A percentile compares a stretch with the other conserved stretches of the same genome.
Evolutionary conservation across 2,797 vertebrate species (phyloP).

Genomic region (Gallinago stenura): DNA sequence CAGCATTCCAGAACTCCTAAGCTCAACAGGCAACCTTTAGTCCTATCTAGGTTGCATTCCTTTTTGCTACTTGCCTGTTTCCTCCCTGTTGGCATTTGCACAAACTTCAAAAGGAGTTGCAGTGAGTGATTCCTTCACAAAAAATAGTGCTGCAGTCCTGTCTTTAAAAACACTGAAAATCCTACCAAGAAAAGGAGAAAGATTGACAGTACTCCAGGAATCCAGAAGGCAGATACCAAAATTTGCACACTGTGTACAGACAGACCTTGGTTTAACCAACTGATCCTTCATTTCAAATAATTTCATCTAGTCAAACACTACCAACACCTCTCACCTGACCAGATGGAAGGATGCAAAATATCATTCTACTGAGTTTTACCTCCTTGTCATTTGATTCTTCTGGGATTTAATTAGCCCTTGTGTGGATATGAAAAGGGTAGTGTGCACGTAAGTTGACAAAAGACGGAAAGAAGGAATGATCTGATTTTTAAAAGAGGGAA

Average conservation of each 20-base stretch:
- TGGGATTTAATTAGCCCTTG: background rate
- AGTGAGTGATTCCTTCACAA: background rate
- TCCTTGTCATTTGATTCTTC: background rate
- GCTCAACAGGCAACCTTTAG: background rate
- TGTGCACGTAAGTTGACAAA: background rate
- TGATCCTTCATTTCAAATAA: background rate
- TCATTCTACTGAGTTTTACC: background rate
- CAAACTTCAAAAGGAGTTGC: background rate
- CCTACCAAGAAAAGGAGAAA: background rate
- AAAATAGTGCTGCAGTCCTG: background rate
- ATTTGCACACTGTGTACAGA: background rate
- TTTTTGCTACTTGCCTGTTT: background rate
- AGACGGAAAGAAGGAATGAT: background rate
- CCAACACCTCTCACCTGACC: background rate
- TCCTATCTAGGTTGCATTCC: background rate
- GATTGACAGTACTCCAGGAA: background rate
- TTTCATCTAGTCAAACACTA: background rate
- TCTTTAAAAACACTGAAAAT: background rate
- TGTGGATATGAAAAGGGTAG: background rate
- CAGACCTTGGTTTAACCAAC: background rate
- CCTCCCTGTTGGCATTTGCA: background rate
- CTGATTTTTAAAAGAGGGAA: background rate
- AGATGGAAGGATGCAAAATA: background rate
- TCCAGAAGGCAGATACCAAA: background rate
- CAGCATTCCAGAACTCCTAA: slow-evolving; percentile 9